Percentiles rank a stretch among this genome's conserved stretches.
Evolutionary conservation across 2,113 vertebrate species (phyloP).

Genomic region (Gadus macrocephalus): DNA sequence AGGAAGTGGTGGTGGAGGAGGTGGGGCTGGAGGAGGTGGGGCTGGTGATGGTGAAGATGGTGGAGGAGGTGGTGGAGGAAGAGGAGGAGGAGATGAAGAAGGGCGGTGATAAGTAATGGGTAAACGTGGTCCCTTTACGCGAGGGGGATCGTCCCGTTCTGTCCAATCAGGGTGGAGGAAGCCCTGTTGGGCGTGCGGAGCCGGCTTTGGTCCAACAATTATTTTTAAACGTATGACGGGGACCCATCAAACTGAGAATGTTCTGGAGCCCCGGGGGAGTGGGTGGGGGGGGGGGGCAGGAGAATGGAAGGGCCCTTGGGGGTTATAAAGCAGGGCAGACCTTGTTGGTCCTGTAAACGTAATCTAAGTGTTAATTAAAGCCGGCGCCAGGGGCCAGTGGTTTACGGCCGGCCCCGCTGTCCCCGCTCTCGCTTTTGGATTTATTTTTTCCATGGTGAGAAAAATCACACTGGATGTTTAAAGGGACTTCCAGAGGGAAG

Average conservation of each 20-base stretch:
- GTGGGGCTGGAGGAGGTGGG: not conserved
- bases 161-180: not conserved
- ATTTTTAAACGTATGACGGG: constrained; percentile 41
- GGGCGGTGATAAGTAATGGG: constrained; percentile 30
- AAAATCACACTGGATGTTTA: too few species aligned
- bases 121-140: constrained; percentile 29
- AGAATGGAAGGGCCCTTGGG: constrained; percentile 30
- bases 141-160: constrained; percentile 13
- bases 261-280: constrained; percentile 36
- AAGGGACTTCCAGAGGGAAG: too few species aligned
- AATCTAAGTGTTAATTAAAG: constrained; percentile 72
- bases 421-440: not conserved
- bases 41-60: too few species aligned
- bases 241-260: constrained; percentile 46
- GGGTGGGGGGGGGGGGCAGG: constrained; percentile 18
- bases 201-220: not conserved
- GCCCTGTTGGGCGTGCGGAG: too few species aligned
- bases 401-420: constrained; percentile 4
- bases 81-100: too few species aligned
- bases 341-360: constrained; percentile 70
- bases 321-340: constrained; percentile 59
- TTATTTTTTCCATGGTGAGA: constrained; percentile 2
- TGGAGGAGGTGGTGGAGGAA: too few species aligned
- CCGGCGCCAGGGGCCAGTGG: constrained; percentile 42
- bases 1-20: not conserved